phyloP scores from a whole-genome alignment of 1,140 invertebrate species.

The Pseudomyrmex pallidus region DNA sequence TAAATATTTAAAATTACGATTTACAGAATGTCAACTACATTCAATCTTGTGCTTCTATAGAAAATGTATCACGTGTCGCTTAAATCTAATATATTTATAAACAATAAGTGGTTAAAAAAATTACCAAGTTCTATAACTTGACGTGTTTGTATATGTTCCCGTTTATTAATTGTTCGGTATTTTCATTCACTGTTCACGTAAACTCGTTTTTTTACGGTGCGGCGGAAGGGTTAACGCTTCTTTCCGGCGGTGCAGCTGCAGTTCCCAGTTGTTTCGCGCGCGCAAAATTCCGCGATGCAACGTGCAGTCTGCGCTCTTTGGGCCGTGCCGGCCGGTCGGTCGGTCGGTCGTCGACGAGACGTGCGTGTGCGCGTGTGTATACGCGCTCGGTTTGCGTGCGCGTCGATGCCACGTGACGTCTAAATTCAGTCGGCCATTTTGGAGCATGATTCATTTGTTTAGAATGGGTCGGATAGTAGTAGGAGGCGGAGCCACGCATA shows the following conservation, averaged over 20 bases:
- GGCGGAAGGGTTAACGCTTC: background rate
- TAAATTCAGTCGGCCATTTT: constrained; percentile 85
- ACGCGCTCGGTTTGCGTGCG: constrained; percentile 52
- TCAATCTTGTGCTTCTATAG: no score
- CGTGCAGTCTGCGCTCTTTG: constrained; percentile 42
- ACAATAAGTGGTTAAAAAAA: no score
- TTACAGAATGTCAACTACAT: no score
- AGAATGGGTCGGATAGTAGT: constrained; percentile 83
- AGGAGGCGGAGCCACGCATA: constrained; percentile 82
- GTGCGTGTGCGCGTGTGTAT: constrained; percentile 57
- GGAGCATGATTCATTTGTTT: constrained; percentile 85
- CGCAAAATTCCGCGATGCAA: constrained; percentile 54
- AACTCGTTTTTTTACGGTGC: no score
- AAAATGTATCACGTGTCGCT: no score
- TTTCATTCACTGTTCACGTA: no score
- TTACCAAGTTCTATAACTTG: no score
- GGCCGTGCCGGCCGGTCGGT: constrained; percentile 20
- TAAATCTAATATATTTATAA: no score
- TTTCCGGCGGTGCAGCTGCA: constrained; percentile 2
- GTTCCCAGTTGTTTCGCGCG: constrained; percentile 32
- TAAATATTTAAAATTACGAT: no score
- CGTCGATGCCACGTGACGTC: constrained; percentile 80
- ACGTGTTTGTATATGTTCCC: no score
- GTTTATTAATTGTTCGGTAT: no score
- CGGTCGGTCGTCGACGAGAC: constrained; percentile 47